Conservation (phyloP, 2,797 vertebrate genomes). For the Miichthys miiuy region DNA sequence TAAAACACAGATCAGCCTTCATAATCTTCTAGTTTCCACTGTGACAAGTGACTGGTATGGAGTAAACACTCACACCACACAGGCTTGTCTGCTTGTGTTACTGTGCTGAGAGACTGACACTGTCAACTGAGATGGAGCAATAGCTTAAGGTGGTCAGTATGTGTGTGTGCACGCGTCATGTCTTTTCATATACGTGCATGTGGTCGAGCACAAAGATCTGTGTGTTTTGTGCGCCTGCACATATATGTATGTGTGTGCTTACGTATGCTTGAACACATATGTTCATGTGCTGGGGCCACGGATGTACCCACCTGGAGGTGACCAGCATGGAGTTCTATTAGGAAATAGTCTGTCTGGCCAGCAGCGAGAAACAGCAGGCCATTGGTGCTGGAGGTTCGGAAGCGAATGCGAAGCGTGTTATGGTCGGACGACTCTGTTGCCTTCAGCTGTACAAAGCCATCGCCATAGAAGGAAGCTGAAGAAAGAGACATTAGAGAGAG, state of each 20-base stretch:
- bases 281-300: conserved; percentile 56
- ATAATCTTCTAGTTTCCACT: conserved; percentile 8
- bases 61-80: conserved; percentile 42
- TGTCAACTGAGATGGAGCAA: conserved; percentile 61
- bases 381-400: conserved; percentile 89
- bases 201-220: conserved; percentile 23
- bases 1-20: conserved; percentile 14
- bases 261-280: conserved; percentile 61
- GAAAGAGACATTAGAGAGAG: conserved; percentile 37
- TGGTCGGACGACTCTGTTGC: conserved; percentile 82
- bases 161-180: neutral
- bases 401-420: conserved; percentile 87
- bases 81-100: conserved; percentile 69
- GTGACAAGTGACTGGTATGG: conserved; percentile 58
- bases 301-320: conserved; percentile 87
- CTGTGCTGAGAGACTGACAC: conserved; percentile 56
- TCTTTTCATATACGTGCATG: conserved; percentile 2
- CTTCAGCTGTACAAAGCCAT: conserved; percentile 91
- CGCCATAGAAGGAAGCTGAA: conserved; percentile 93
- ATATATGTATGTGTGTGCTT: conserved; percentile 28
- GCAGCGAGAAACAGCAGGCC: conserved; percentile 93
- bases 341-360: conserved; percentile 86
- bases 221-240: conserved; percentile 16
- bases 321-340: conserved; percentile 88
- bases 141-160: conserved; percentile 49